Evolutionary conservation across 2,888 invertebrate species (phyloP), one percentile per base, ranked within the genome.

Genomic region (Agrotis clavis): DNA sequence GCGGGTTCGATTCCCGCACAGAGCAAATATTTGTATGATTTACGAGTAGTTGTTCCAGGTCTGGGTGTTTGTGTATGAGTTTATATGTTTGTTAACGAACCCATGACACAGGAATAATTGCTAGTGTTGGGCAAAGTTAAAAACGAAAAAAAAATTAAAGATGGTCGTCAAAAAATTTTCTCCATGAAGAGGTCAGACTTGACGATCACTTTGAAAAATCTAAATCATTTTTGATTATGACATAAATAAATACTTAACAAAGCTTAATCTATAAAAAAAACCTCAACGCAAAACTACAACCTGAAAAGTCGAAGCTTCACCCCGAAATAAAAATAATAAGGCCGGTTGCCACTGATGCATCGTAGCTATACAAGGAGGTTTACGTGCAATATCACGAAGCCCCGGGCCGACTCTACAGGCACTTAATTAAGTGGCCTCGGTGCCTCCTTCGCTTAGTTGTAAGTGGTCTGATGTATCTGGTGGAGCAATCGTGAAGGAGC

Each of bases 351-450:
- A 63, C 25, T 66, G 66, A 73, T 71, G 63, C 48, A 57, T 57
- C 30, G 48, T 21, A 19, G 68, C 57, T 61, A 66, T 72, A 76
- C 54, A 56, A 70, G 54, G n/a, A 60, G 59, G 62, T 70, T 79
- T 72, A 83, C 71, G 62, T 74, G 81, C 66, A 71, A 83, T 78
- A 76, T 75, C 56, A 18, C 53, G 62, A 51, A 63, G 60, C 57
- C 67, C 66, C 66, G 30, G 65, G 61, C 54, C 57, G 64, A 60
- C 11, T 61, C 57, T 50, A 65, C 72, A 61, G 69, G 48, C 81
- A 68, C 76, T 73, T 82, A 75, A 82, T 82, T 83, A 81, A 79
- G 63, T 81, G 57, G 51, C 67, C 56, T 51, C 67, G 51, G 59
- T 71, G 72, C 73, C 84, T 57, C 70, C 70, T 77, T 67, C 77